These are phyloP conservation scores for Irena cyanogastra DNA, from an alignment of 2,113 vertebrate genomes.

Conservation along the genomic window DNA sequence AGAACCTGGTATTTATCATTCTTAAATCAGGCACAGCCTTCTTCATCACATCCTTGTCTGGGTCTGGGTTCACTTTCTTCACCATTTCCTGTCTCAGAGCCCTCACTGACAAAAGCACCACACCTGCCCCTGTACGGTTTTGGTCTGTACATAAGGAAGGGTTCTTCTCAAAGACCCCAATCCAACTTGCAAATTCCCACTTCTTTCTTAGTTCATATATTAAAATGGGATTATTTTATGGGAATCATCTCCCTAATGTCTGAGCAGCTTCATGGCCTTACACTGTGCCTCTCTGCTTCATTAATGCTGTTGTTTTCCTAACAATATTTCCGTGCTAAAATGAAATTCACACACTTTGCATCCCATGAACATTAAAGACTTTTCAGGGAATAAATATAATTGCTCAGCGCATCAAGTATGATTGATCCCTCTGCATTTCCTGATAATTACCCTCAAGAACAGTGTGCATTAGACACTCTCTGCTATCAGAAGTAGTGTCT, in stretches of 20 bases:
- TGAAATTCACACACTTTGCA: neutral
- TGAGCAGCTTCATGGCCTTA: neutral
- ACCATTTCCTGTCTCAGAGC: neutral
- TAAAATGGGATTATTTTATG: neutral
- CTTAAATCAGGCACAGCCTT: neutral
- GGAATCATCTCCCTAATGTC: neutral
- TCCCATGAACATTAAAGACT: neutral
- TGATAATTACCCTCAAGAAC: slow-evolving; percentile 25
- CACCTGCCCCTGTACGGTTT: neutral
- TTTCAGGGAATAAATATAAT: slow-evolving; percentile 42
- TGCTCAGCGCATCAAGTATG: neutral
- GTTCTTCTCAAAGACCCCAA: neutral
- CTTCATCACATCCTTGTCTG: neutral
- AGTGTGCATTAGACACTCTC: slow-evolving; percentile 15
- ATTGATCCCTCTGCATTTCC: slow-evolving; percentile 43
- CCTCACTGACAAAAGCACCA: neutral
- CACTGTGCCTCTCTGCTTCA: neutral
- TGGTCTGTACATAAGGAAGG: neutral
- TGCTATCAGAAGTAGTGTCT: neutral
- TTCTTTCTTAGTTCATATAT: neutral
- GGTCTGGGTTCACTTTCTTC: neutral
- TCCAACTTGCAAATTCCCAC: neutral
- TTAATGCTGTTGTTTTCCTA: neutral
- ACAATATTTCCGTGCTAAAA: neutral
- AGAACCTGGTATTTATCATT: neutral